Base-by-base conservation (phyloP, 2,113 vertebrate genomes). In the Morphnarchus princeps region DNA sequence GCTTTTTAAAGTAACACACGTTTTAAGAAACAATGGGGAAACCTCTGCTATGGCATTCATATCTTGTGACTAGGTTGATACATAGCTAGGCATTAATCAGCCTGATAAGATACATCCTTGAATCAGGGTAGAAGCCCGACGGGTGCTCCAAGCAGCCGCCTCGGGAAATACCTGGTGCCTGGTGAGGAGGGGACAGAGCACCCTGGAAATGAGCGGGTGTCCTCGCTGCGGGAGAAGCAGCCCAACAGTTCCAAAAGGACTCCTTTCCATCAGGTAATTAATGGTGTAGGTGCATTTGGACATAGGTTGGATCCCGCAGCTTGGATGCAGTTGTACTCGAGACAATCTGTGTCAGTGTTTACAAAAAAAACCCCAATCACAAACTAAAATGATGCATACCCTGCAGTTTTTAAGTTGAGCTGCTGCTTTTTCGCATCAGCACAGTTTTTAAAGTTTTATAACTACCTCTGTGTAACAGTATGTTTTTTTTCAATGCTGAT, bases 1-100 rank as follows among this genome's bases (percentile, higher is more conserved):
- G 8, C 45, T 57, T 71, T 61, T 40, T 28, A 1, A 59, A 72
- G 32, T n/a, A n/a, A 40, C 10, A 2, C 11, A 13, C 2, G 0
- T 24, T 40, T 49, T 16, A 50, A 65, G 54, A 61, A 88, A 4
- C 42, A 31, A 1, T 1, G 9, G 70, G 81, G 26, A 67, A 85
- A 43, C 42, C 14, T 85, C 61, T 58, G 13, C 32, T n/a, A 13
- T 77, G 57, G 61, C 9, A 5, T 38, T 76, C 59, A 0, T 43
- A 21, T 40, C 57, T 61, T 58, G 54, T 38, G 71, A 57, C 38
- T 45, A 34, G n/a, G 28, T 70, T 54, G 49, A 8, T 87, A 32
- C 0, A 1, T 52, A 38, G 77, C 40, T 43, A 61, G 52, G 62
- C 15, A 29, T 90, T 93, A 83, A 94, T 95, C 62, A 80, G 54